A percentile compares a stretch with the other conserved stretches of the same genome.
phyloP scores from a whole-genome alignment of 1,140 invertebrate species.

The Steinernema feltiae region DNA sequence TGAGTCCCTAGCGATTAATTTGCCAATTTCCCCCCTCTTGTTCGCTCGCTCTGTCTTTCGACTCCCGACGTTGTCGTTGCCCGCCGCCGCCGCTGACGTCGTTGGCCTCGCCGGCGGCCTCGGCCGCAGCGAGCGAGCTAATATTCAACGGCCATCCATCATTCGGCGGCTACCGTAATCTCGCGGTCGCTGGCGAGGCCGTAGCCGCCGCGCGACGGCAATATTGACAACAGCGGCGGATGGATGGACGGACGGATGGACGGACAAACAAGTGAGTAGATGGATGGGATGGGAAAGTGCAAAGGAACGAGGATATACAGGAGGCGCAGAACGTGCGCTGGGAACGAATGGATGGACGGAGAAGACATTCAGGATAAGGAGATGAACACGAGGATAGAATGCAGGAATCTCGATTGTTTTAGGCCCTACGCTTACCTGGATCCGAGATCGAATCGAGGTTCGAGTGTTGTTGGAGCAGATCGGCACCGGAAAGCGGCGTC shows the following conservation, averaged over 20 bases:
- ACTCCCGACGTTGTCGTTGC: neutral
- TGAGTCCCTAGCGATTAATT: conserved; percentile 10
- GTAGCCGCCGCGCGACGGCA: neutral
- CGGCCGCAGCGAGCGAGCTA: neutral
- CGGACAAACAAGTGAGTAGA: conserved; percentile 23
- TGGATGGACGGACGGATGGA: conserved; percentile 17
- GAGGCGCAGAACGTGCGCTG: conserved; percentile 28
- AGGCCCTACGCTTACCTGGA: conserved; percentile 21
- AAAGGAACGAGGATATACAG: conserved; percentile 36
- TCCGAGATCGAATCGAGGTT: conserved; percentile 36
- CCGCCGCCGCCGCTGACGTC: neutral
- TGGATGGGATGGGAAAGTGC: conserved; percentile 25
- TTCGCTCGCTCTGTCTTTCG: neutral
- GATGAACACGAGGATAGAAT: neutral
- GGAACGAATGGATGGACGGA: neutral
- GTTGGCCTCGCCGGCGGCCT: neutral
- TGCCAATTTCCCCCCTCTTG: neutral
- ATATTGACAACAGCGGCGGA: conserved; percentile 16
- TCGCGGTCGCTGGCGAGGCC: neutral
- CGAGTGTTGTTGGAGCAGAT: conserved; percentile 17
- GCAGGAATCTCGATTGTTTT: neutral
- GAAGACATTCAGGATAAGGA: neutral
- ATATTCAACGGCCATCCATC: conserved; percentile 10
- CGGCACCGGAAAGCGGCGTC: conserved; percentile 30
- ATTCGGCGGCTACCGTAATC: neutral